Evolutionary conservation across 2,113 vertebrate genomes (phyloP).

Genomic region (Cricetomys ansorgei): DNA sequence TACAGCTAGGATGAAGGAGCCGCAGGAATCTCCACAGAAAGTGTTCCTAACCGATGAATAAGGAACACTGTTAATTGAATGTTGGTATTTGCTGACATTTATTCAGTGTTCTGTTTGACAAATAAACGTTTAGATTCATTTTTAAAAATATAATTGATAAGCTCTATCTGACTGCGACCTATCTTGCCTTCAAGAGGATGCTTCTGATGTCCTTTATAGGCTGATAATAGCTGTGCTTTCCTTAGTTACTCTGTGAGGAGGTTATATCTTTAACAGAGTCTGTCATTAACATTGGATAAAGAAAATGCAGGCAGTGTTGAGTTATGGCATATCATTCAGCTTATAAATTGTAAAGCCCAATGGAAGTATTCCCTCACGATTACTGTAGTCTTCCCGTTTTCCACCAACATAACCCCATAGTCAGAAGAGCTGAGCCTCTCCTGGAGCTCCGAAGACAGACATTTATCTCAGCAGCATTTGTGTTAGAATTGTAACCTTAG

Average conservation of each 20-base stretch:
- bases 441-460: background rate
- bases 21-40: background rate
- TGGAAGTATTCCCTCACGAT: background rate
- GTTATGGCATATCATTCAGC: background rate
- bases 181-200: background rate
- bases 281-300: background rate
- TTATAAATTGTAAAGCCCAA: background rate
- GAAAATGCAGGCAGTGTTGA: background rate
- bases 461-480: background rate
- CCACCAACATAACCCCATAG: background rate
- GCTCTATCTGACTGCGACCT: background rate
- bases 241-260: background rate
- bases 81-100: slow-evolving; percentile 67
- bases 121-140: slow-evolving; percentile 60
- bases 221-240: too few species aligned
- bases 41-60: slow-evolving; percentile 39
- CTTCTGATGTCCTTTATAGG: background rate
- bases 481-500: background rate
- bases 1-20: background rate
- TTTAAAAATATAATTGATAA: slow-evolving; percentile 45
- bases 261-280: background rate
- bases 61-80: slow-evolving; percentile 65
- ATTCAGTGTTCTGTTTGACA: slow-evolving; percentile 41
- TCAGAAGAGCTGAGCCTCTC: background rate
- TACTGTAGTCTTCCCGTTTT: background rate